Percentiles rank a stretch among this genome's conserved stretches.
phyloP scores from a whole-genome alignment of 2,113 vertebrate genomes.

The Sorex fumeus region DNA sequence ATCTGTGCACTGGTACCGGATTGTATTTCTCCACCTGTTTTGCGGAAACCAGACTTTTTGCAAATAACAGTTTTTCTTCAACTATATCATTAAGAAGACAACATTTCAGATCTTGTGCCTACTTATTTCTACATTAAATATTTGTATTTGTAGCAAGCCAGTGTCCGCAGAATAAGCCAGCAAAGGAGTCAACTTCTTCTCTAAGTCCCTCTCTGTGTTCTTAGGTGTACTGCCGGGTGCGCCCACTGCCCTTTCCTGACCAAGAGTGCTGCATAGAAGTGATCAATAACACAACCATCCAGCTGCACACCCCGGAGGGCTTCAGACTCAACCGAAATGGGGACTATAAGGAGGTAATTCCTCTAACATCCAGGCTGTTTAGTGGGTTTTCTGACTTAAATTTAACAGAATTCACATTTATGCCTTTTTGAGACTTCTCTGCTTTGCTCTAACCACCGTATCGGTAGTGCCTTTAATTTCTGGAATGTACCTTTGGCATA shows the following conservation, averaged over 20 bases:
- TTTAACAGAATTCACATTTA: slow-evolving; percentile 9
- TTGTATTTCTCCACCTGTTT: neutral
- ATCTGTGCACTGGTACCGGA: neutral
- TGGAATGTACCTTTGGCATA: neutral
- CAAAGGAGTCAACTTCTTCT: too few relatives aligned
- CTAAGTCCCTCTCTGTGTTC: neutral
- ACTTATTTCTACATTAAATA: neutral
- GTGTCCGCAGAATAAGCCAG: too few relatives aligned
- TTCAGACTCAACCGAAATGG: slow-evolving; percentile 93
- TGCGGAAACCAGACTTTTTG: neutral
- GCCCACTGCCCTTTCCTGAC: slow-evolving; percentile 90
- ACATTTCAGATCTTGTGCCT: neutral
- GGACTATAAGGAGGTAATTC: slow-evolving; percentile 95
- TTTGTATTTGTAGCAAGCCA: too few relatives aligned
- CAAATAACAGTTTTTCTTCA: neutral
- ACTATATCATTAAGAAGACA: neutral
- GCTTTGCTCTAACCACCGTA: neutral
- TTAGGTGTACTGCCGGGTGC: slow-evolving; percentile 96
- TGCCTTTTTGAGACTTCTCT: neutral
- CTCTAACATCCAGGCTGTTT: neutral
- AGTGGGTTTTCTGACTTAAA: neutral
- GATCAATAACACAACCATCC: slow-evolving; percentile 93
- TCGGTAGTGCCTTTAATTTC: slow-evolving; percentile 21
- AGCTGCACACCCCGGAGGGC: slow-evolving; percentile 95
- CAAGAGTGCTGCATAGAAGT: slow-evolving; percentile 96